Base-by-base conservation (phyloP, 2,797 vertebrate genomes). In the Myripristis murdjan region DNA sequence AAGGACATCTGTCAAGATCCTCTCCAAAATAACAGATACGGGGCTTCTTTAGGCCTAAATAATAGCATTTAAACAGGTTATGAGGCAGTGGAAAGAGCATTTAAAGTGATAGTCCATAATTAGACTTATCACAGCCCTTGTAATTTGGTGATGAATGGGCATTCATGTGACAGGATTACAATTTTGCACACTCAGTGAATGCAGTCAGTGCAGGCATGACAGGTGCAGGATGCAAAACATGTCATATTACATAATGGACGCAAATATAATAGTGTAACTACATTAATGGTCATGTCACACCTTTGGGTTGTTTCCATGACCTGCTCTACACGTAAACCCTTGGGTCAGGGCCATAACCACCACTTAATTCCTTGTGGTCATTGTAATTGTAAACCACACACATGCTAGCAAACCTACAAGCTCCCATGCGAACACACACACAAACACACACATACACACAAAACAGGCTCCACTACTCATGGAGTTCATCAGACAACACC, bases 401-500 rank as follows among this genome's bases (percentile, higher is more conserved):
- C 12, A 37, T 33, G 39, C 31, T 51, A 15, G 14, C 14, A 0
- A 16, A 52, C 33, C n/a, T 6, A 49, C 43, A n/a, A 70, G 48
- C 16, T 48, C 71, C 53, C 70, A 53, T 31, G 43, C 15, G 4
- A 26, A 70, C 67, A 51, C n/a, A 59, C 64, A n/a, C n/a, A n/a
- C 23, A n/a, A n/a, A 70, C 64, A 47, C 28, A 6, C 54, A 52
- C 64, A 14, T 43, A 43, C 22, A 73, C 65, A 52, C 24, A 5
- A 52, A 53, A 41, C 10, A 20, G 41, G 49, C 81, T 72, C 24
- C 12, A 4, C 4, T 51, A 79, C 78, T 76, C 55, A 47, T 87
- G 85, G 83, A 83, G 70, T 77, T 70, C 81, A 62, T 88, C 67
- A 0, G 57, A 69, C 64, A 81, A 91, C 90, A 89, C 90, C 87